Percentiles rank a stretch among this genome's conserved stretches.
Conservation (phyloP, 2,113 vertebrate genomes). For the Psittacara wagleri region DNA sequence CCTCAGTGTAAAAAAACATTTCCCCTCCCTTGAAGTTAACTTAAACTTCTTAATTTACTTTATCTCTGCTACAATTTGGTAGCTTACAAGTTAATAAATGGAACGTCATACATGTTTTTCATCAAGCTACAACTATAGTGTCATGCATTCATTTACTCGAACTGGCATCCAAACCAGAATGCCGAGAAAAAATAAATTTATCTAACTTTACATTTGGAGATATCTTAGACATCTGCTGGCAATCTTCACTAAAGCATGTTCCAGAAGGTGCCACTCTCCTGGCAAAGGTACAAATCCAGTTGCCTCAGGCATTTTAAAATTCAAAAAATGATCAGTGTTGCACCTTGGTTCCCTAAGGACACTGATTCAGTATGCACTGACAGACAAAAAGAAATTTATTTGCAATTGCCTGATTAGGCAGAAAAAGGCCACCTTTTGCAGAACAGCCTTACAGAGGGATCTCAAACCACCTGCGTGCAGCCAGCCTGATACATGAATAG, state of each 20-base stretch:
- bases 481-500: background rate
- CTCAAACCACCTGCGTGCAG: rapidly evolving
- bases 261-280: background rate
- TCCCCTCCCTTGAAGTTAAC: background rate
- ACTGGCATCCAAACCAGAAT: background rate
- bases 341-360: background rate
- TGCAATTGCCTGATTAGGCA: background rate
- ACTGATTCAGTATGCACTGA: background rate
- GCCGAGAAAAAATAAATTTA: background rate
- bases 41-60: background rate
- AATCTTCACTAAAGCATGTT: background rate
- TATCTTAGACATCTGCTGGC: background rate
- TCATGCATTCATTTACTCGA: background rate
- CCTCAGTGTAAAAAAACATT: background rate
- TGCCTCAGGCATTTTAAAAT: background rate
- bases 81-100: background rate
- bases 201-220: background rate
- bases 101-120: background rate
- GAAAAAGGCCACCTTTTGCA: background rate
- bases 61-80: background rate
- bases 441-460: background rate
- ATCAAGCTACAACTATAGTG: background rate
- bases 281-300: background rate
- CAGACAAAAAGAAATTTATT: background rate
- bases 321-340: background rate